A percentile compares a stretch with the other conserved stretches of the same genome.
phyloP scores from a whole-genome alignment of 2,797 vertebrate species.

The Kryptolebias ocellatus region DNA sequence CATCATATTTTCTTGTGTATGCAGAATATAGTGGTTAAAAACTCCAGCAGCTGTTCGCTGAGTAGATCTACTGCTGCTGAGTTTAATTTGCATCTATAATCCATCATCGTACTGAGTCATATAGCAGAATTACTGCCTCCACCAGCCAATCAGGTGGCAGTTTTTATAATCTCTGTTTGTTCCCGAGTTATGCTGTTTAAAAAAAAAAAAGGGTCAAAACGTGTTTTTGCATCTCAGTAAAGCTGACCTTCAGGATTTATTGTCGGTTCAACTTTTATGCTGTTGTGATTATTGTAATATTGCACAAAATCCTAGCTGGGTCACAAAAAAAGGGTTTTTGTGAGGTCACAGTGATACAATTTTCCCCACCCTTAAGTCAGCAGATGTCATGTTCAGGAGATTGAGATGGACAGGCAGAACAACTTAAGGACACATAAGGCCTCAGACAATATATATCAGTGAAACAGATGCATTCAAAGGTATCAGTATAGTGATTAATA shows the following conservation, averaged over 20 bases:
- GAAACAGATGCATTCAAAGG: not conserved
- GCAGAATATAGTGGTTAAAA: constrained; percentile 37
- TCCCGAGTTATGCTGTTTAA: not conserved
- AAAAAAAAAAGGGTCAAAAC: not conserved
- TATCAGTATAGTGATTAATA: not conserved
- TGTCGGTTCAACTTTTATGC: not conserved
- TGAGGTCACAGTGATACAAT: constrained; percentile 8
- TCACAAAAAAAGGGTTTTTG: not conserved
- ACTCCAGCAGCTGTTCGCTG: constrained; percentile 48
- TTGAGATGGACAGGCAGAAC: not conserved
- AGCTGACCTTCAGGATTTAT: constrained; percentile 5
- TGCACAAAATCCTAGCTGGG: not conserved
- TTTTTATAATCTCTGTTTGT: not conserved
- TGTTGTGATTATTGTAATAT: not conserved
- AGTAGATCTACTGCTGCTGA: constrained; percentile 22
- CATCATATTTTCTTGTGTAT: constrained; percentile 41
- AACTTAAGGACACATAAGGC: not conserved
- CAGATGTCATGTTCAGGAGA: not conserved
- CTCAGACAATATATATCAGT: not conserved
- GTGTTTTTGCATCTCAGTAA: not conserved
- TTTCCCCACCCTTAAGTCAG: not conserved
- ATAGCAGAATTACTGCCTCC: constrained; percentile 3
- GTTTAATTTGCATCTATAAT: constrained; percentile 31
- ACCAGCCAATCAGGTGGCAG: not conserved
- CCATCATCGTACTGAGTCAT: constrained; percentile 8